Evolutionary conservation across 2,113 vertebrate genomes (phyloP).

Genomic region (Oreochromis niloticus): DNA sequence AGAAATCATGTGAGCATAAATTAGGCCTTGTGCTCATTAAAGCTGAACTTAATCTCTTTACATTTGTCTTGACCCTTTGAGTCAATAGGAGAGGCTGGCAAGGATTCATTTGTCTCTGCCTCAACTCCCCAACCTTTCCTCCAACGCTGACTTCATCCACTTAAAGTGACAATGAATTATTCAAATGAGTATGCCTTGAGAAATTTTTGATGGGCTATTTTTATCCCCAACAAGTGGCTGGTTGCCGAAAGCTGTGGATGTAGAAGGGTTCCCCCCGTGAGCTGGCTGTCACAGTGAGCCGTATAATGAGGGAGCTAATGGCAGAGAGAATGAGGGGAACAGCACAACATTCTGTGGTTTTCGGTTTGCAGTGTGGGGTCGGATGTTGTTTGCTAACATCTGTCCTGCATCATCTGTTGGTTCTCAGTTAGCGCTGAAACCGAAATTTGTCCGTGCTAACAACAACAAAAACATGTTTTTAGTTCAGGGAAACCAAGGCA

Average conservation of each 20-base stretch:
- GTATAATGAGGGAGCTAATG: conserved; percentile 31
- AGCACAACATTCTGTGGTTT: neutral
- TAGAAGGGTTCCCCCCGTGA: conserved; percentile 50
- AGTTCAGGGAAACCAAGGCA: neutral
- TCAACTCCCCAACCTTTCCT: neutral
- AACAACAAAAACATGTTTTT: neutral
- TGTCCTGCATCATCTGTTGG: neutral
- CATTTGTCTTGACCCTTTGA: neutral
- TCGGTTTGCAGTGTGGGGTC: neutral
- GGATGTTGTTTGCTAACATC: neutral
- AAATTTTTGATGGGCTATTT: conserved; percentile 59
- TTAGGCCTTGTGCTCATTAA: neutral
- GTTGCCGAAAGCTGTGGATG: conserved; percentile 53
- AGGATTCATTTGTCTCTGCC: neutral
- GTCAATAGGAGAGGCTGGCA: neutral
- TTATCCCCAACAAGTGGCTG: conserved; percentile 39
- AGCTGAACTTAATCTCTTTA: neutral
- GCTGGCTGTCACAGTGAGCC: conserved; percentile 38
- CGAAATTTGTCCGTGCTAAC: neutral
- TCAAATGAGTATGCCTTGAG: conserved; percentile 49
- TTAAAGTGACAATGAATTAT: conserved; percentile 60
- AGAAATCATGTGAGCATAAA: neutral
- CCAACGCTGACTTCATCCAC: neutral
- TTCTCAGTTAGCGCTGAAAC: conserved; percentile 9
- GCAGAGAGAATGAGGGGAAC: neutral